phyloP scores from a whole-genome alignment of 2,888 invertebrate species.

The Andrena bucephala region DNA sequence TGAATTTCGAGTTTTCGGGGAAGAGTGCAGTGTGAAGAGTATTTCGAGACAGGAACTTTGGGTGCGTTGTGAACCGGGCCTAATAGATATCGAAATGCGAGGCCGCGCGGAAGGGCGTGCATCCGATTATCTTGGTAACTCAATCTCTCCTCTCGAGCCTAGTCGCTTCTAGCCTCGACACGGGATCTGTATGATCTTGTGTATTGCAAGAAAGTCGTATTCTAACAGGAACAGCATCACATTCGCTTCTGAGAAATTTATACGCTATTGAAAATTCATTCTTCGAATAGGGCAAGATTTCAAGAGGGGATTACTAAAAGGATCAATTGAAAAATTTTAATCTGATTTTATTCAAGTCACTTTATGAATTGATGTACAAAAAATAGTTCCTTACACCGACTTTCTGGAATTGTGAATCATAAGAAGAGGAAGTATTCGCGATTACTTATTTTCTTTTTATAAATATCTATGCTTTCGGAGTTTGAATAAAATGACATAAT shows the following conservation, averaged over 20 bases:
- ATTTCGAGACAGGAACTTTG: conserved; percentile 14
- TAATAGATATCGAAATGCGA: conserved; percentile 76
- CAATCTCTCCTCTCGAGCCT: conserved; percentile 77
- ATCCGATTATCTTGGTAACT: conserved; percentile 83
- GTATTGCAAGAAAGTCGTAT: conserved; percentile 55
- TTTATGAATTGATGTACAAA: too few relatives aligned
- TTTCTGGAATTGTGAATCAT: too few relatives aligned
- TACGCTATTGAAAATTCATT: conserved; percentile 17
- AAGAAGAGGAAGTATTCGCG: too few relatives aligned
- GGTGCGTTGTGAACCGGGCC: conserved; percentile 64
- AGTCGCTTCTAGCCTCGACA: conserved; percentile 62
- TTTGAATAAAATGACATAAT: too few relatives aligned
- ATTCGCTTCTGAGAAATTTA: conserved; percentile 41
- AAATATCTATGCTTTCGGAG: too few relatives aligned
- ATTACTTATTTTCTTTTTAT: too few relatives aligned
- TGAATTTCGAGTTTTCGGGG: too few relatives aligned
- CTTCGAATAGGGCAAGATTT: neutral
- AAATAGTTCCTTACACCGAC: too few relatives aligned
- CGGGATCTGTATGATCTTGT: conserved; percentile 55
- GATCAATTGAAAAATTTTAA: neutral
- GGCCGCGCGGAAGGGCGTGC: conserved; percentile 79
- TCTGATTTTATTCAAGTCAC: neutral
- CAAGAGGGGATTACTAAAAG: neutral
- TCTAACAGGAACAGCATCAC: conserved; percentile 45
- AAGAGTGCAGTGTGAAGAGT: too few relatives aligned